Percentiles rank a stretch among this genome's conserved stretches.
phyloP scores from a whole-genome alignment of 2,113 vertebrate species.

The Dipodomys ordii region DNA sequence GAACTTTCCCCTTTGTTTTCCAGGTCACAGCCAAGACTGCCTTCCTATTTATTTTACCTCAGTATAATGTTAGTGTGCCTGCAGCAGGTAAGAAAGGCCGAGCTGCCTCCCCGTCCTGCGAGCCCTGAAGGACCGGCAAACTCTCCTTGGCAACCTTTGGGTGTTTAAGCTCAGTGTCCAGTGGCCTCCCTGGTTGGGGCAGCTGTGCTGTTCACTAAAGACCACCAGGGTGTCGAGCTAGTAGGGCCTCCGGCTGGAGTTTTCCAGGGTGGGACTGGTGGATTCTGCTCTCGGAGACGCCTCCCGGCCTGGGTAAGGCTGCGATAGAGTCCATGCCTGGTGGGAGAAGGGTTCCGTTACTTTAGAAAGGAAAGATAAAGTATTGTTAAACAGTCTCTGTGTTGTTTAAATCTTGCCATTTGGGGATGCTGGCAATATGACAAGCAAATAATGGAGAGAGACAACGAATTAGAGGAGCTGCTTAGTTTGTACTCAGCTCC shows the following conservation, averaged over 20 bases:
- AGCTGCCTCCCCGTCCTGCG: background rate
- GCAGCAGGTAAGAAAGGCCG: slow-evolving; percentile 90
- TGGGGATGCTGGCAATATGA: slow-evolving; percentile 15
- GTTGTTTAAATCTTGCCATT: slow-evolving; percentile 57
- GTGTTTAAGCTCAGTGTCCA: background rate
- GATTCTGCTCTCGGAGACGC: background rate
- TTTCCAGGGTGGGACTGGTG: background rate
- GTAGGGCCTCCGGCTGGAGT: background rate
- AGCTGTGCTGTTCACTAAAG: background rate
- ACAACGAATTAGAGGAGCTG: background rate
- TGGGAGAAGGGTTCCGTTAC: slow-evolving; percentile 21
- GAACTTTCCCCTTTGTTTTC: slow-evolving; percentile 76
- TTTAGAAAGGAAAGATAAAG: slow-evolving; percentile 24
- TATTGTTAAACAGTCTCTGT: slow-evolving; percentile 7
- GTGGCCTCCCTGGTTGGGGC: background rate
- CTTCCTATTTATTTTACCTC: slow-evolving; percentile 98
- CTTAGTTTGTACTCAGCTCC: slow-evolving; percentile 10
- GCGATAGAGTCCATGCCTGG: background rate
- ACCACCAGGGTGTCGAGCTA: background rate
- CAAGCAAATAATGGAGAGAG: slow-evolving; percentile 19
- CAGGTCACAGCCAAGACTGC: slow-evolving; percentile 98
- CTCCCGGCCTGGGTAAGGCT: background rate
- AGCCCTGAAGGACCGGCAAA: background rate
- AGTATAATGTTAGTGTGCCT: slow-evolving; percentile 94
- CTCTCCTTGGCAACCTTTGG: background rate